Base-by-base conservation (phyloP, 2,797 vertebrate genomes). In the Natrix natrix region DNA sequence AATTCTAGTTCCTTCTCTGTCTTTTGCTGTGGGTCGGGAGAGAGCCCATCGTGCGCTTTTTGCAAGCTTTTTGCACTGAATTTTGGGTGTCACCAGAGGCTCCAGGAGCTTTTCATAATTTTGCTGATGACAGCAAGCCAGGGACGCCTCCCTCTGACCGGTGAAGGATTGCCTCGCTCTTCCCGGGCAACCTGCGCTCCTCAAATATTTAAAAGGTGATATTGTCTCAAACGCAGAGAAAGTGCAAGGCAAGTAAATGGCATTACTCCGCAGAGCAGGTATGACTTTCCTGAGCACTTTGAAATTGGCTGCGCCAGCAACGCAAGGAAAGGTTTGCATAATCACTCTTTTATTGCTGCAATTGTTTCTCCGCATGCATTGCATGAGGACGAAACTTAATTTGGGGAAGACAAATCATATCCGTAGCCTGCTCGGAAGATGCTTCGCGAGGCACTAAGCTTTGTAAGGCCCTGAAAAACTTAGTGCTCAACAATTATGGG, bases 121-220 rank as follows among this genome's bases (percentile, higher is more conserved):
- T 96, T 94, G 93, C 90, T 94, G 43, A 93, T 86, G 93, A 93
- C 86, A 93, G 90, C 6, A 0, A 28, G 92, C 95, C 95, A 91
- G 94, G 92, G 96, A 95, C 92, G 92, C 2, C 95, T n/a, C 94
- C 93, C 95, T 96, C 94, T 94, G 96, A 91, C 86, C 94, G 94
- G 94, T 93, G 92, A 88, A 93, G 94, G 83, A 93, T 91, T 63
- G 91, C 78, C 14, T 24, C 24, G 91, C 56, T 90, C 95, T 94
- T 91, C 96, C 93, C 90, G 90, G 95, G 93, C 96, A 95, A 66
- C 94, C 90, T 69, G 86, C 0, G 24, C 92, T 93, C 94, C 93
- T 96, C 93, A 95, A 92, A 95, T 96, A 95, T 97, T 96, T 96
- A 96, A 94, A 92, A 94, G 90, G 59, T 94, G 95, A 92, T 94